Evolutionary conservation across 2,797 vertebrate genomes (phyloP).

Genomic region (Manis crassicaudata): DNA sequence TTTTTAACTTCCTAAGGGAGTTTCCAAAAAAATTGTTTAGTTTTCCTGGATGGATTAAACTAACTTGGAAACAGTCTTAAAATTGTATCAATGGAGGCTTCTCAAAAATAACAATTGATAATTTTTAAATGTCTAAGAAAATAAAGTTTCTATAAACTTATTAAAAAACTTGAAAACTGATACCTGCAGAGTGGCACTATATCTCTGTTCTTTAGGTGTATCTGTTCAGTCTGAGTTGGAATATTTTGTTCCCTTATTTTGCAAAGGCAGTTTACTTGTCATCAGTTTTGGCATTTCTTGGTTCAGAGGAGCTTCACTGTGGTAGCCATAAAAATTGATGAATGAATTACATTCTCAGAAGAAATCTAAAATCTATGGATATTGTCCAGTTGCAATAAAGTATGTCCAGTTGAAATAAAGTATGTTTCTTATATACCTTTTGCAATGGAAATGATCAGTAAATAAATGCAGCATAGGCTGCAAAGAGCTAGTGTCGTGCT

Average conservation of each 20-base stretch:
- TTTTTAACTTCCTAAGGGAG: background rate
- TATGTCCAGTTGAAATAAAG: background rate
- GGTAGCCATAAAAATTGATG: constrained; percentile 18
- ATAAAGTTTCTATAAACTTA: constrained; percentile 6
- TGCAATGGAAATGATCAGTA: background rate
- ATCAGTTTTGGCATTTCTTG: constrained; percentile 34
- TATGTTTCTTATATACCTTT: background rate
- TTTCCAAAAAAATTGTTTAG: constrained; percentile 35
- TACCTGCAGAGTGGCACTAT: background rate
- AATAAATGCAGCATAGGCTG: background rate
- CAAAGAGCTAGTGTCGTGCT: background rate
- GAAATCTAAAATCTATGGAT: background rate
- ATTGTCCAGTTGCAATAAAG: background rate
- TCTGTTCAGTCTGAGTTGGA: background rate
- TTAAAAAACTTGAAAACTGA: constrained; percentile 15
- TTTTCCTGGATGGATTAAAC: constrained; percentile 38
- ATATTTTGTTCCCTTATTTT: background rate
- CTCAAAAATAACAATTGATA: constrained; percentile 4
- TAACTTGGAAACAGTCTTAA: constrained; percentile 7
- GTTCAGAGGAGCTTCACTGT: background rate
- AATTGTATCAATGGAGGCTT: background rate
- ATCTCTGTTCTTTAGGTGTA: background rate
- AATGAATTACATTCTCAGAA: constrained; percentile 35
- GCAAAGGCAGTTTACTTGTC: background rate
- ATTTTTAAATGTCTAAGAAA: background rate